Conservation (phyloP, 2,113 vertebrate species). For the Callorhinus ursinus region DNA sequence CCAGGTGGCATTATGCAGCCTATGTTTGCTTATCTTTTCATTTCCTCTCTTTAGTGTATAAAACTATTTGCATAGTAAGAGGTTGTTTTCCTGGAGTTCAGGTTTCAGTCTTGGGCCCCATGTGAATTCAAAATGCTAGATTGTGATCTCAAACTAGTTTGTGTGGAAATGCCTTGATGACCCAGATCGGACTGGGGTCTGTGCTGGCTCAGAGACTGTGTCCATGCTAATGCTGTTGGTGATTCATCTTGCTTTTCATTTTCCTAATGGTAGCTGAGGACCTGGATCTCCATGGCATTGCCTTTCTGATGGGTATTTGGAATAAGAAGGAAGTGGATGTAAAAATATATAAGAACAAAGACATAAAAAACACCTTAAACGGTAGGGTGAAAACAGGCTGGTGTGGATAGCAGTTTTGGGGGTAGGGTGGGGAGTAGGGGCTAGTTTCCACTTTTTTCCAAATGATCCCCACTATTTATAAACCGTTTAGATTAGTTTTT, state of each 20-base stretch:
- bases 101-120: conserved; percentile 11
- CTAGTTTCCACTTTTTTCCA: background rate
- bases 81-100: conserved; percentile 47
- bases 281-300: background rate
- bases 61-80: conserved; percentile 71
- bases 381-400: background rate
- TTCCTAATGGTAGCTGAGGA: background rate
- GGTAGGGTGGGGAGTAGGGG: accelerated
- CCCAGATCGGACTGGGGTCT: background rate
- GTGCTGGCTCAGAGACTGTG: background rate
- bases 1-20: conserved; percentile 38
- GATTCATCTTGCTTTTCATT: background rate
- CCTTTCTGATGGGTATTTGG: conserved; percentile 25
- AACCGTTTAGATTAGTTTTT: background rate
- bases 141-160: background rate
- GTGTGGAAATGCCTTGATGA: background rate
- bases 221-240: background rate
- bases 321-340: conserved; percentile 7
- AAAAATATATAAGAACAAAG: background rate
- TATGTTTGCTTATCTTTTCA: conserved; percentile 58
- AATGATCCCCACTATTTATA: background rate
- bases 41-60: background rate
- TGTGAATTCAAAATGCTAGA: background rate
- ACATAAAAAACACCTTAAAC: background rate
- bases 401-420: background rate